Percentiles rank a stretch among this genome's conserved stretches.
Evolutionary conservation across 2,113 vertebrate species (phyloP).

Genomic region (Holacanthus passer): DNA sequence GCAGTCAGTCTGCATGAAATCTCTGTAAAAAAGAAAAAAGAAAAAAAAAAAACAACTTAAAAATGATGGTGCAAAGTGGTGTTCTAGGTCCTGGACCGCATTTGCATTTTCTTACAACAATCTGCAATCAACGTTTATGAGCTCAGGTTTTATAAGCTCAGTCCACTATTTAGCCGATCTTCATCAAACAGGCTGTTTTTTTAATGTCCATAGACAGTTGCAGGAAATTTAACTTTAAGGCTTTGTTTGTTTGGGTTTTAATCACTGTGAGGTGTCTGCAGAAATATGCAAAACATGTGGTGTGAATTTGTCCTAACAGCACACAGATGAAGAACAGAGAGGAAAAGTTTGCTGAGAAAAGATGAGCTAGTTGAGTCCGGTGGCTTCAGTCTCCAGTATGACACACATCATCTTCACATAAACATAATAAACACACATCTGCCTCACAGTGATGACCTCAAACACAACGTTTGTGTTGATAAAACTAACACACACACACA

Average conservation of each 20-base stretch:
- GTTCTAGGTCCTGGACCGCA: background rate
- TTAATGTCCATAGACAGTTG: background rate
- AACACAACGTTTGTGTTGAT: conserved; percentile 32
- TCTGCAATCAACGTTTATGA: background rate
- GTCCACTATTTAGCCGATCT: background rate
- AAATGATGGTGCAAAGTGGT: background rate
- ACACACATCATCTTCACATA: conserved; percentile 10
- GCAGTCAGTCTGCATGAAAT: conserved; percentile 14
- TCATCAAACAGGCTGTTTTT: background rate
- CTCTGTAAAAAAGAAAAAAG: background rate
- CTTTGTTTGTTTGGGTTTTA: conserved; percentile 24
- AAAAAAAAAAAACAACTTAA: too few relatives aligned
- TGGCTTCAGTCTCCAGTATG: background rate
- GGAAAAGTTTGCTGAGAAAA: background rate
- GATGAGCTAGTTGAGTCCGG: background rate
- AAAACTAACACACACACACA: conserved; percentile 15
- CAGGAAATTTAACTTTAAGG: background rate
- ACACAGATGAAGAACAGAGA: background rate
- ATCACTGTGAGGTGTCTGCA: background rate
- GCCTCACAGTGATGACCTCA: conserved; percentile 9
- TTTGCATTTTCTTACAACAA: conserved; percentile 6
- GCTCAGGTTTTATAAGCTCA: background rate
- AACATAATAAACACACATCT: conserved; percentile 36
- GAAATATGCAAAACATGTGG: conserved; percentile 18
- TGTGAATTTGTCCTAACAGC: background rate